A percentile compares a stretch with the other conserved stretches of the same genome.
Conservation (phyloP, 2,888 invertebrate genomes). For the Meiosimyza platycephala region DNA sequence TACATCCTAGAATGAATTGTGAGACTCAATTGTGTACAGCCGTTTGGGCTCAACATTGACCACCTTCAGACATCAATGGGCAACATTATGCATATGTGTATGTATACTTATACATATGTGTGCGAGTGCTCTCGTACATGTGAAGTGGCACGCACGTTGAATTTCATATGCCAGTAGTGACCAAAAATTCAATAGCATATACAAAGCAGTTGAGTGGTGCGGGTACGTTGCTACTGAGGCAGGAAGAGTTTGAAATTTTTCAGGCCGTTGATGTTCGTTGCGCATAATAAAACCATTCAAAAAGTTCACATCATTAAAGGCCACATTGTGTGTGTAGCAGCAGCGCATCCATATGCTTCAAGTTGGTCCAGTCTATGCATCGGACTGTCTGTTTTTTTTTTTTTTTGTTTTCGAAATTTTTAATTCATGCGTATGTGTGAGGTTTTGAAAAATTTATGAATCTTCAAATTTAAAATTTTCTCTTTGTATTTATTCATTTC, state of each 20-base stretch:
- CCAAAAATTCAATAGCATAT: slow-evolving; percentile 29
- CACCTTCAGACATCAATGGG: background rate
- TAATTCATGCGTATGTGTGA: background rate
- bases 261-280: background rate
- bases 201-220: slow-evolving; percentile 12
- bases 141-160: slow-evolving; percentile 18
- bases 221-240: background rate
- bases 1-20: slow-evolving; percentile 27
- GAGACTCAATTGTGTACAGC: slow-evolving; percentile 23
- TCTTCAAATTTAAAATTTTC: slow-evolving; percentile 21
- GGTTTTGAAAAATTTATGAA: slow-evolving; percentile 1
- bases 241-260: too few relatives aligned
- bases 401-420: too few relatives aligned
- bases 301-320: slow-evolving; percentile 34
- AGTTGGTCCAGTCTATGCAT: too few relatives aligned
- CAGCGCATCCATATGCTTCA: too few relatives aligned
- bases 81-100: too few relatives aligned
- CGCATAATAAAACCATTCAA: slow-evolving; percentile 35
- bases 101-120: too few relatives aligned
- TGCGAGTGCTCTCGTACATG: too few relatives aligned
- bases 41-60: slow-evolving; percentile 12
- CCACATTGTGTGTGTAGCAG: slow-evolving; percentile 28
- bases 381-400: too few relatives aligned
- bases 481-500: slow-evolving; percentile 6
- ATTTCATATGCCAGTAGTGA: slow-evolving; percentile 14